Base-by-base conservation (phyloP, 2,797 vertebrate species). In the Cuculus canorus region DNA sequence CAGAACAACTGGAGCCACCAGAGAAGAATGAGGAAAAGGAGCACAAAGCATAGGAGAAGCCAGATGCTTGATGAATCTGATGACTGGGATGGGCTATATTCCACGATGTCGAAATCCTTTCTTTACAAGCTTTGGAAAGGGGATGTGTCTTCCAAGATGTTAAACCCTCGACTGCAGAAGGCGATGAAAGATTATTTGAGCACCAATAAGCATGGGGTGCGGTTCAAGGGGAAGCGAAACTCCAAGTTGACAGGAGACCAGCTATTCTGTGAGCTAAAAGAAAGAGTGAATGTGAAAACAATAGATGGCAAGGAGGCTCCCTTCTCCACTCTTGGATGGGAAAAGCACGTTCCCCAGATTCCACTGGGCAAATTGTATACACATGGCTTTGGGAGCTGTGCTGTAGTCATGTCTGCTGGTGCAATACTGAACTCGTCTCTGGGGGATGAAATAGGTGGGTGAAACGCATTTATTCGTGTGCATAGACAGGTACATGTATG, bases 391-490 rank as follows among this genome's bases (percentile, higher is more conserved):
- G 98, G 97, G 91, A 99, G 97, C 88, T 99, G 99, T 63, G 99
- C 99, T 0, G 99, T 99, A 37, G 99, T 99, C 96, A 99, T 99
- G 72, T 99, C 99, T 10, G 99, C 99, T 3, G 99, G 99, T 13
- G 98, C 99, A 93, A 99, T 99, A 96, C 98, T 99, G 88, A 99
- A 98, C 95, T 99, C 99, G 10, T 98, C 98, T 35, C 97, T 99
- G 86, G 99, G 99, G 33, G 97, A 98, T n/a, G 99, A 99, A 98
- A 99, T 99, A 63, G 99, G 99, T 99, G 97, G 98, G 99, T 99
- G 52, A 94, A 79, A 66, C 54, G 41, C 23, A 48, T 85, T 65
- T 76, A 0, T 87, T 78, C 17, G 1, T 37, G 21, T 88, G 9
- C 30, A 5, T 54, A 6, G 39, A 6, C 43, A 5, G 41, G 11